Conservation (phyloP, 2,888 invertebrate genomes). For the Zootermopsis nevadensis region DNA sequence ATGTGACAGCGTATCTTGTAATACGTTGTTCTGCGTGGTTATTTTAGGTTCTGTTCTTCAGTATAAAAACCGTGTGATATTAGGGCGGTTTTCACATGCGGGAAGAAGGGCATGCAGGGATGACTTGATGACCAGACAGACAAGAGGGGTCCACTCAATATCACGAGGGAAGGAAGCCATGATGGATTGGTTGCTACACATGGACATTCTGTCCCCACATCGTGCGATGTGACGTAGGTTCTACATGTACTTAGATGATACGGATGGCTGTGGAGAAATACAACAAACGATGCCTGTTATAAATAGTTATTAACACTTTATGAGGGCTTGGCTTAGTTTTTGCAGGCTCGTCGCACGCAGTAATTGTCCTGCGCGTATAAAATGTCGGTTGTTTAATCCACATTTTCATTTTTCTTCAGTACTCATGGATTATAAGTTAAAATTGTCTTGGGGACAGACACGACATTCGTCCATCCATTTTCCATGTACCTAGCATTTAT, state of each 20-base stretch:
- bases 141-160: neutral
- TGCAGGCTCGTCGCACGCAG: neutral
- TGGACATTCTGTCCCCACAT: neutral
- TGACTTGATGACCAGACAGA: constrained; percentile 36
- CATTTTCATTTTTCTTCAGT: too few species aligned
- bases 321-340: neutral
- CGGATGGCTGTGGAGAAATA: neutral
- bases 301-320: neutral
- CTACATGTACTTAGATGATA: neutral
- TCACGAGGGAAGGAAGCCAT: neutral
- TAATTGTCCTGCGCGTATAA: too few species aligned
- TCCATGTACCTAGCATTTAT: too few species aligned
- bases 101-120: neutral
- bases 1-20: too few species aligned
- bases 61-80: neutral
- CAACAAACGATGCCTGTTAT: neutral
- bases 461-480: too few species aligned
- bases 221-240: neutral
- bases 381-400: too few species aligned
- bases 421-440: too few species aligned
- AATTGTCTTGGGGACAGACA: too few species aligned
- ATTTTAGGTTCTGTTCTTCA: neutral
- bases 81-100: neutral
- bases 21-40: too few species aligned
- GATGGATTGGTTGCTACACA: constrained; percentile 34